Percentiles rank a stretch among this genome's conserved stretches.
These are phyloP conservation scores for Sclerurus mexicanus DNA, from an alignment of 2,113 vertebrate genomes.

Conservation along the genomic window DNA sequence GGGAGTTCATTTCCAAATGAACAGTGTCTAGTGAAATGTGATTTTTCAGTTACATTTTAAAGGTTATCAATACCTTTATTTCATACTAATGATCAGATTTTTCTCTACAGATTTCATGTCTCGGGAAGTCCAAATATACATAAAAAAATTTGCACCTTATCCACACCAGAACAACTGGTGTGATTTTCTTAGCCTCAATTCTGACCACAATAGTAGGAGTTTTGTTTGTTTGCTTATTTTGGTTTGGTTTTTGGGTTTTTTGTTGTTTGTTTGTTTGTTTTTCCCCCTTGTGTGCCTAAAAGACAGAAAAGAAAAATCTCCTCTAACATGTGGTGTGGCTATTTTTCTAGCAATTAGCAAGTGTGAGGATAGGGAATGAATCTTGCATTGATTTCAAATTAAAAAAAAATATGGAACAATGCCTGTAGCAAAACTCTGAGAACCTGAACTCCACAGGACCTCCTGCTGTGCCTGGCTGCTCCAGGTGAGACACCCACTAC, in stretches of 20 bases:
- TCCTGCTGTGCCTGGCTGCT: background rate
- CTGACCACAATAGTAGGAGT: background rate
- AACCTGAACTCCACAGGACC: background rate
- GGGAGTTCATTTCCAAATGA: background rate
- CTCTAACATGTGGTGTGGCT: rapidly evolving
- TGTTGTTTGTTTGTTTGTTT: no score
- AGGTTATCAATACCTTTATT: background rate
- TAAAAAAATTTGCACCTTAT: background rate
- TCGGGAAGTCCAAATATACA: background rate
- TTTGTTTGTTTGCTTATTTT: no score
- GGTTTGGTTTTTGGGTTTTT: no score
- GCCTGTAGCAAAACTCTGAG: background rate
- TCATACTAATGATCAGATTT: background rate
- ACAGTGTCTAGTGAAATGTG: background rate
- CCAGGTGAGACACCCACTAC: background rate
- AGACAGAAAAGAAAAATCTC: background rate
- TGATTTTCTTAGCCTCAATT: background rate
- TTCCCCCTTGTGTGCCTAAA: background rate
- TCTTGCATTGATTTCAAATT: background rate
- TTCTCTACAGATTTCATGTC: background rate
- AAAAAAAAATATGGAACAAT: background rate
- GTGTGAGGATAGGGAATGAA: background rate
- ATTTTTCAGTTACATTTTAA: background rate
- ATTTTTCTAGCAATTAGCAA: background rate
- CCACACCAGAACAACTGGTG: background rate